Percentiles rank a stretch among this genome's conserved stretches.
phyloP scores from a whole-genome alignment of 2,797 vertebrate genomes.

The Ctenopoma multispine region DNA sequence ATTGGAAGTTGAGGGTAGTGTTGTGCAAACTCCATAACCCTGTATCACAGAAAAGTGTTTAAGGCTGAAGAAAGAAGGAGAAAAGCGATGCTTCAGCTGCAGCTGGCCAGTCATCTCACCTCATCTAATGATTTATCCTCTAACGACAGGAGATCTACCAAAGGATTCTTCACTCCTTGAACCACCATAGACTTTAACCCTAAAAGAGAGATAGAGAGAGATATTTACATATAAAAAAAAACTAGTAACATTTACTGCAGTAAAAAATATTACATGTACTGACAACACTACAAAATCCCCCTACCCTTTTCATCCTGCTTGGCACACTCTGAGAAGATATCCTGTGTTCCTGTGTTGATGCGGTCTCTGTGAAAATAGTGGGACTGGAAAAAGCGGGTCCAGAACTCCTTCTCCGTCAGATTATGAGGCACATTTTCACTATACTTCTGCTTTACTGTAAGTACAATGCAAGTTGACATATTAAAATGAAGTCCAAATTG shows the following conservation, averaged over 20 bases:
- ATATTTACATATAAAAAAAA: constrained; percentile 17
- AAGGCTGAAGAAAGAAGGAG: neutral
- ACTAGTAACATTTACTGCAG: neutral
- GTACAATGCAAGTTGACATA: constrained; percentile 26
- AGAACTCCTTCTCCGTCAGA: constrained; percentile 98
- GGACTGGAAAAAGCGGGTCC: constrained; percentile 99
- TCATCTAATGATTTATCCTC: constrained; percentile 97
- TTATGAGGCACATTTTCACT: constrained; percentile 97
- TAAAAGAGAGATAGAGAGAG: too few relatives aligned
- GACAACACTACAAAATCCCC: constrained; percentile 6
- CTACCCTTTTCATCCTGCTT: constrained; percentile 97
- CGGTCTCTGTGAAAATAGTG: constrained; percentile 99
- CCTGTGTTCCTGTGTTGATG: constrained; percentile 94
- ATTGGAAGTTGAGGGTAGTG: constrained; percentile 88
- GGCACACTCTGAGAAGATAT: constrained; percentile 98
- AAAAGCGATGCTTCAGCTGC: neutral
- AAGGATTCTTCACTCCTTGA: constrained; percentile 97
- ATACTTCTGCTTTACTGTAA: constrained; percentile 97
- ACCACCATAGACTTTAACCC: constrained; percentile 95
- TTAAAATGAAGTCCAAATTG: neutral
- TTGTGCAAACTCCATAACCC: constrained; percentile 90
- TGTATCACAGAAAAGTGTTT: constrained; percentile 66
- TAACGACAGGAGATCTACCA: constrained; percentile 93
- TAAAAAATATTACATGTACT: neutral
- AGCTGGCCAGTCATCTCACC: constrained; percentile 74